Evolutionary conservation across 2,113 vertebrate species (phyloP), one percentile per base, ranked within the genome.

Genomic region (Elanoides forficatus): DNA sequence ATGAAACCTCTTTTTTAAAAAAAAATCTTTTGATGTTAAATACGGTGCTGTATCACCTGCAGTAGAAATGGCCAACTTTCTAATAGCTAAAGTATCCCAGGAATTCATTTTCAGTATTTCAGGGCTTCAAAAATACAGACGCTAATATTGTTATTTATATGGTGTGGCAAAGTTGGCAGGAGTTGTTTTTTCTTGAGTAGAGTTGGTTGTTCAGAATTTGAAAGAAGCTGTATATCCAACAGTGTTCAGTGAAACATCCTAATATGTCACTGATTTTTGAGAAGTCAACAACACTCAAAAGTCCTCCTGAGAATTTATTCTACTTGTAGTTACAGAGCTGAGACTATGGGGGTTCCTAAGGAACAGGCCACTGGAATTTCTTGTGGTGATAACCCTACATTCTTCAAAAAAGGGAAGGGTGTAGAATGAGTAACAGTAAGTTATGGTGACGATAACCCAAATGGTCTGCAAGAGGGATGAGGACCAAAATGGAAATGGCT

Each of bases 361-460:
- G 30, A 75, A 60, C 27, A 25, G 27, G 12, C 34, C 9, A 29
- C 9, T 76, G 45, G 34, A 85, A 73, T 59, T 78, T 59, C 52
- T 78, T 36, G 17, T 18, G 11, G 42, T n/a, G 21, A 82, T 65
- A 65, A 52, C 26, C 16, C 16, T 58, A 20, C 16, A 5, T 47
- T 47, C 9, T 3, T 14, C 2, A 0, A 6, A 36, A 53, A 60
- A 79, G 15, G 12, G 38, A 87, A 74, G 7, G 14, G 2, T 56
- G 6, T 68, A 66, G 72, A 88, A 59, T 42, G 15, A 62, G 9
- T 71, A 68, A 59, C 23, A n/a, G 14, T 29, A 50, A 73, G 15
- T 34, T 45, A 53, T 6, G 40, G 23, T 2, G 11, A 45, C 0
- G 4, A 14, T 50, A 74, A 47, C 9, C 17, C 32, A 66, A 59